phyloP scores from a whole-genome alignment of 2,888 invertebrate species.

The Polylopha cassiicola region DNA sequence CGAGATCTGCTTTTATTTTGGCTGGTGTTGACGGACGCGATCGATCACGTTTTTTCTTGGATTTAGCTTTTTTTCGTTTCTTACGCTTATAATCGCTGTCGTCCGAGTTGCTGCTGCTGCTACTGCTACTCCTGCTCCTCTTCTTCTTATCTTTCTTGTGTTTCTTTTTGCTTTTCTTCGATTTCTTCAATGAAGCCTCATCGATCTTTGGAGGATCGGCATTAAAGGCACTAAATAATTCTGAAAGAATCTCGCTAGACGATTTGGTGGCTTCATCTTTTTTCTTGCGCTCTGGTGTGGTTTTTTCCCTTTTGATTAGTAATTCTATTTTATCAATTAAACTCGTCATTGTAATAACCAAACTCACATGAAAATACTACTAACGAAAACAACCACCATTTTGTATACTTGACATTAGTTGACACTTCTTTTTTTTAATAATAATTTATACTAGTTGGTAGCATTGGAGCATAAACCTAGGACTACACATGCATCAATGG shows the following conservation, averaged over 20 bases:
- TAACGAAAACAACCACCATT: conserved; percentile 18
- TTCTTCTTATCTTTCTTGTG: conserved; percentile 79
- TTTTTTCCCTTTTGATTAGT: conserved; percentile 66
- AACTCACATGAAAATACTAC: conserved; percentile 15
- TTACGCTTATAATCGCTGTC: conserved; percentile 72
- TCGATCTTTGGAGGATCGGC: conserved; percentile 81
- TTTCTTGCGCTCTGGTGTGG: conserved; percentile 60
- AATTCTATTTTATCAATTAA: conserved; percentile 66
- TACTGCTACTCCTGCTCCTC: conserved; percentile 60
- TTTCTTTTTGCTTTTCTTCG: conserved; percentile 78
- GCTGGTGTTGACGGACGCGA: conserved; percentile 46
- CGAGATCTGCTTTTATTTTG: conserved; percentile 40
- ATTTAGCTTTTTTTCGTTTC: conserved; percentile 76
- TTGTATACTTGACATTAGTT: conserved; percentile 16
- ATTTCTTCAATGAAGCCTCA: conserved; percentile 54
- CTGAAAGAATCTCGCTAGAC: conserved; percentile 88
- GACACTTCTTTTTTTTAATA: conserved; percentile 3
- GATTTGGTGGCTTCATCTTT: conserved; percentile 77
- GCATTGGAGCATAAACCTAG: too few species aligned
- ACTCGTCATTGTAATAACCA: conserved; percentile 45
- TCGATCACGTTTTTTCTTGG: conserved; percentile 23
- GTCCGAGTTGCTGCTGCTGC: conserved; percentile 53
- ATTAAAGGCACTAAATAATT: conserved; percentile 87
- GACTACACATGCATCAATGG: too few species aligned
- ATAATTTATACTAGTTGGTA: conserved; percentile 1